Base-by-base conservation (phyloP, 2,797 vertebrate genomes). In the Sparus aurata region DNA sequence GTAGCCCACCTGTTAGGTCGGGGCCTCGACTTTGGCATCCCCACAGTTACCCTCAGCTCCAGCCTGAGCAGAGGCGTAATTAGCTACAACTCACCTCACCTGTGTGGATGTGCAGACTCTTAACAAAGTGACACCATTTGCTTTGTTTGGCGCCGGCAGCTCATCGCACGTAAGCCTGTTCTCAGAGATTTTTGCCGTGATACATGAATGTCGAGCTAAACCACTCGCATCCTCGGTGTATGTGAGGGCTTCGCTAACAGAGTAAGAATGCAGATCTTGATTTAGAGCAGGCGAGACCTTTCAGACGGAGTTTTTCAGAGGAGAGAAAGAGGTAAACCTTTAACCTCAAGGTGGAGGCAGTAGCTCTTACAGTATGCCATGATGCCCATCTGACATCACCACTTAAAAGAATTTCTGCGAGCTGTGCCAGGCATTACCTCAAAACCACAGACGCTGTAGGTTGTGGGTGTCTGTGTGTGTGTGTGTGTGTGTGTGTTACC, bases 341-440 rank as follows among this genome's bases (percentile, higher is more conserved):
- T 58, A 27, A 87, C 75, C 73, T 72, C 58, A 72, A 41, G 47
- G 55, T 87, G 68, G 60, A 84, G n/a, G 52, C 63, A 69, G 63
- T 23, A 75, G 64, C 30, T 66, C 22, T 27, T 8, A 43, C 22
- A 58, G 54, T 18, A 10, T 50, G 17, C 62, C 68, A 41, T 81
- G 63, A 80, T 69, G 75, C 72, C 60, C 25, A 73, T 72, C 68
- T 85, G 84, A 87, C 66, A 75, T 90, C 75, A 82, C 77, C 75
- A 69, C 58, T 76, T 77, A 70, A 64, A 77, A 79, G 75, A 55
- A 66, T 66, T 74, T 78, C 38, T 72, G 66, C 49, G 45, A 23
- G 69, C 55, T 22, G 74, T 82, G 85, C 82, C 83, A 87, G 79
- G 58, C 71, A 80, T 92, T 87, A 92, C 75, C 83, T 89, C 82